phyloP scores from a whole-genome alignment of 2,113 vertebrate genomes.

The Engraulis encrasicolus region DNA sequence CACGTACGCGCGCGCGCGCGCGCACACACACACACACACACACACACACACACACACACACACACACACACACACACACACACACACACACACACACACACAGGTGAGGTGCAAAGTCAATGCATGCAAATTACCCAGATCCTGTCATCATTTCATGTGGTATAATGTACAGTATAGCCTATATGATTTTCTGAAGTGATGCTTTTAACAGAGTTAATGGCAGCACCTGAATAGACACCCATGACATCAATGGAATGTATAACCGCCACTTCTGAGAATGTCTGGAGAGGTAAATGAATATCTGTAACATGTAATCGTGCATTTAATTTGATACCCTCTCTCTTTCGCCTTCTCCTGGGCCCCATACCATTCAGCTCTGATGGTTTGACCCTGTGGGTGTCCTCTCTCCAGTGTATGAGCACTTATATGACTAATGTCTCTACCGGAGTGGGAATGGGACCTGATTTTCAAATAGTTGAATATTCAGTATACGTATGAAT shows the following conservation, averaged over 20 bases:
- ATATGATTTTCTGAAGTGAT: neutral
- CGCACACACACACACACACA: neutral
- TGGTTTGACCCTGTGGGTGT: too few species aligned
- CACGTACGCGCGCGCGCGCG: too few species aligned
- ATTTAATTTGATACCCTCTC: neutral
- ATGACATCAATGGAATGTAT: neutral
- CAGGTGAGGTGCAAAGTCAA: neutral
- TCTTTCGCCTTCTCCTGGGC: neutral
- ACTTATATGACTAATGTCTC: too few species aligned
- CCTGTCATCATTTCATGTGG: neutral
- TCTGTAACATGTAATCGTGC: neutral
- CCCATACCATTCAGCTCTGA: too few species aligned
- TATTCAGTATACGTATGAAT: too few species aligned
- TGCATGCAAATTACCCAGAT: neutral
- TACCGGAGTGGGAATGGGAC: too few species aligned
- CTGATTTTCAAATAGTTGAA: too few species aligned
- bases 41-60: neutral
- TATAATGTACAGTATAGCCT: neutral
- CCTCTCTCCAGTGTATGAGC: too few species aligned
- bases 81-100: neutral
- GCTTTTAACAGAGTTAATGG: neutral
- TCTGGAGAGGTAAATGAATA: neutral
- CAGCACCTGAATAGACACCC: conserved; percentile 1
- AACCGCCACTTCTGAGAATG: neutral
- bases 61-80: neutral